Evolutionary conservation across 1,140 invertebrate species (phyloP).

Genomic region (Tetramorium simillimum): DNA sequence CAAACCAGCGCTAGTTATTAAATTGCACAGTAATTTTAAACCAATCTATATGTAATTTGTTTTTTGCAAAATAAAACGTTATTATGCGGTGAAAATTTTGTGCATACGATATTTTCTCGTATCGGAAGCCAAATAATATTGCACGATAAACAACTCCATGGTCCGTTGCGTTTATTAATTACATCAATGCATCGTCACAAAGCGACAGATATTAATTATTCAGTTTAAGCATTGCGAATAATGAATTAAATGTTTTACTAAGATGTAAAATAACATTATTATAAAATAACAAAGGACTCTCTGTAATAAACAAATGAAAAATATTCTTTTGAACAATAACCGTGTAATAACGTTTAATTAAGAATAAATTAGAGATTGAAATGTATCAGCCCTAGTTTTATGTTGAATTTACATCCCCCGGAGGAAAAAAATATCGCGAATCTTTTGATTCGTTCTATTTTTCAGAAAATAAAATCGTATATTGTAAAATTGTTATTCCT

Average conservation of each 20-base stretch:
- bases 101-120: conserved; percentile 23
- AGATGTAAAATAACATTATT: conserved; percentile 42
- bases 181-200: conserved; percentile 46
- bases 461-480: neutral
- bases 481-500: neutral
- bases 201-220: conserved; percentile 50
- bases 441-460: neutral
- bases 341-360: conserved; percentile 17
- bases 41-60: neutral
- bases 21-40: conserved; percentile 3
- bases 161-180: conserved; percentile 56
- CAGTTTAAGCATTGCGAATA: conserved; percentile 35
- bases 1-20: neutral
- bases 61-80: conserved; percentile 25
- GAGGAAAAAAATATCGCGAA: neutral
- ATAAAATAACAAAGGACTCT: conserved; percentile 25
- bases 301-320: conserved; percentile 9
- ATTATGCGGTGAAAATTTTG: conserved; percentile 31
- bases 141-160: conserved; percentile 44
- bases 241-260: conserved; percentile 54
- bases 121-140: conserved; percentile 49
- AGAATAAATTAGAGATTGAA: neutral
- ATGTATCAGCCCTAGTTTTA: neutral
- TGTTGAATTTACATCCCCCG: neutral
- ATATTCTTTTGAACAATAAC: neutral